These are phyloP conservation scores for Hyles lineata DNA, from an alignment of 2,888 invertebrate genomes.

Conservation along the genomic window DNA sequence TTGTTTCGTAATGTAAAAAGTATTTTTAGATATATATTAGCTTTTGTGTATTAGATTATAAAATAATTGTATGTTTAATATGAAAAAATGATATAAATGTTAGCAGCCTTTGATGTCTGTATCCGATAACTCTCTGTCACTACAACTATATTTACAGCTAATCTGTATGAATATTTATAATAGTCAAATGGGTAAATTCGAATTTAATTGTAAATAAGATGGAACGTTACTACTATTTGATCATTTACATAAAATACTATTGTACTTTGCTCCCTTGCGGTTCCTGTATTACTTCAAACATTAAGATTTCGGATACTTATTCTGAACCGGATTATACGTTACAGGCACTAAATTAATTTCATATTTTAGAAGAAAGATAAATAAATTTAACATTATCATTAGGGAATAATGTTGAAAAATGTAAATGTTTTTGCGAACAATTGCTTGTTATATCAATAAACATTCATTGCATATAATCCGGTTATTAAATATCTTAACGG, in stretches of 20 bases:
- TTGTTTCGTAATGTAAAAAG: background rate
- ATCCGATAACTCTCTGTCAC: background rate
- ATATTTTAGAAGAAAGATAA: background rate
- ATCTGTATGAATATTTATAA: constrained; percentile 1
- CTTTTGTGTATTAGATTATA: constrained; percentile 3
- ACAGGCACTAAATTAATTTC: background rate
- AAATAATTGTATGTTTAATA: constrained; percentile 14
- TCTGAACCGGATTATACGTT: background rate
- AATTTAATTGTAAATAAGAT: constrained; percentile 15
- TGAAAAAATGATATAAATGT: background rate
- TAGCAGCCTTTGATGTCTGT: constrained; percentile 9
- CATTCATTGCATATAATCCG: background rate
- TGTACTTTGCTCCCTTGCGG: background rate
- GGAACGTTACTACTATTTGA: constrained; percentile 12
- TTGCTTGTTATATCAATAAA: background rate
- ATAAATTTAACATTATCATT: too few species aligned
- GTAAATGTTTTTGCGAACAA: background rate
- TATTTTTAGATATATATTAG: constrained; percentile 18
- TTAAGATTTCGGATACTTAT: background rate
- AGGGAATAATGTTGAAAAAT: too few species aligned
- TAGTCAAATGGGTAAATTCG: constrained; percentile 10
- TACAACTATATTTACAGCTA: background rate
- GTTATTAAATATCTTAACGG: background rate
- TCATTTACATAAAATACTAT: background rate
- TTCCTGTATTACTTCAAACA: background rate